These are phyloP conservation scores for Linyphia triangularis DNA, from an alignment of 2,888 invertebrate genomes.

Conservation along the genomic window DNA sequence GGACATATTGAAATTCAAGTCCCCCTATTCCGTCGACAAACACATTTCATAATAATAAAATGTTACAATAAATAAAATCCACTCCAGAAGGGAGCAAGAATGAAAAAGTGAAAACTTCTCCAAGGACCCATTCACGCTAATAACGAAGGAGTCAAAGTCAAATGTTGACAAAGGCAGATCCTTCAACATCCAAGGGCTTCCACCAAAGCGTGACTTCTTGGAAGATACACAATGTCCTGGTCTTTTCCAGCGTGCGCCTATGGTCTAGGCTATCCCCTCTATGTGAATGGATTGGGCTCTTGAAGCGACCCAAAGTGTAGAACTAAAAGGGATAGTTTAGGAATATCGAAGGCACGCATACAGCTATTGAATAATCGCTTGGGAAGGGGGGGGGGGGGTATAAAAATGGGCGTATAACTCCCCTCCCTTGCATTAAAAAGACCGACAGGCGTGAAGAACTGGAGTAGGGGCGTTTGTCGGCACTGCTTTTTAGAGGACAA, in stretches of 20 bases:
- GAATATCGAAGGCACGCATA: constrained; percentile 28
- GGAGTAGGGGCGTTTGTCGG: constrained; percentile 66
- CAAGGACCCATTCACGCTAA: constrained; percentile 44
- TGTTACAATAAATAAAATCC: constrained; percentile 67
- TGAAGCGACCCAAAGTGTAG: not conserved
- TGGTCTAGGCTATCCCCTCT: not conserved
- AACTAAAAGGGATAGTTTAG: constrained; percentile 35
- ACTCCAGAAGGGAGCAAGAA: constrained; percentile 38
- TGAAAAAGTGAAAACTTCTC: constrained; percentile 63
- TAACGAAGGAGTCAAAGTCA: constrained; percentile 58
- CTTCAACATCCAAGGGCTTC: not conserved
- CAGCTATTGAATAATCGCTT: constrained; percentile 58
- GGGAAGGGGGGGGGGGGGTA: not conserved
- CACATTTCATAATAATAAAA: constrained; percentile 59
- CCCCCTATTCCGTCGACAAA: constrained; percentile 48
- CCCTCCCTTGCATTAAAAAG: constrained; percentile 29
- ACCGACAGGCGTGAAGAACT: constrained; percentile 56
- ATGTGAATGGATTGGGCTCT: not conserved
- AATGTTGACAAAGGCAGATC: constrained; percentile 70
- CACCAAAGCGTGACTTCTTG: constrained; percentile 4
- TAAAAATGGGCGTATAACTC: constrained; percentile 21
- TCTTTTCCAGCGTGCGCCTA: not conserved
- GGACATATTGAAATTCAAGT: constrained; percentile 66
- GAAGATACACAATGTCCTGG: not conserved
- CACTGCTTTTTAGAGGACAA: constrained; percentile 35